These are phyloP conservation scores for Zaprionus taronus DNA, from an alignment of 1,140 invertebrate species.

Conservation along the genomic window DNA sequence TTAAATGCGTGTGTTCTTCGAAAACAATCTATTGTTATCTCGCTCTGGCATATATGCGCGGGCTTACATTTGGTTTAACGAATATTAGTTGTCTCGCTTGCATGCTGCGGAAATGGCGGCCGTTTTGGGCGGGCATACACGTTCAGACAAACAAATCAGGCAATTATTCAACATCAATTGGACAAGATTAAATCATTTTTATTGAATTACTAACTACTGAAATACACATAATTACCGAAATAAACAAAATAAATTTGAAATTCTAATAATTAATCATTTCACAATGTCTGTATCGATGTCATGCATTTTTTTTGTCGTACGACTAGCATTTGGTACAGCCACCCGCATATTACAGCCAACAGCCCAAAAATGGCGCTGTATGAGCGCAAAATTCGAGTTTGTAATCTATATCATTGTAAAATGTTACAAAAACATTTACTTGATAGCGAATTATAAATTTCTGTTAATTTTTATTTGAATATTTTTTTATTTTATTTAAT, in stretches of 20 bases:
- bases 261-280: background rate
- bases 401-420: background rate
- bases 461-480: too few species aligned
- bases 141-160: conserved; percentile 16
- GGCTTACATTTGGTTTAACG: conserved; percentile 23
- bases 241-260: background rate
- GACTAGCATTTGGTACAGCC: background rate
- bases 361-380: conserved; percentile 9
- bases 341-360: background rate
- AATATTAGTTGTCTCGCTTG: conserved; percentile 25
- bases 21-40: conserved; percentile 28
- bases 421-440: conserved; percentile 17
- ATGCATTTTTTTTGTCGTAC: conserved; percentile 2
- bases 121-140: conserved; percentile 27
- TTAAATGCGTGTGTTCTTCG: conserved; percentile 61
- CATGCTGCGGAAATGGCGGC: conserved; percentile 70
- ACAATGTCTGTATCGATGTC: background rate
- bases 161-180: conserved; percentile 9
- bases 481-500: too few species aligned
- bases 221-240: background rate
- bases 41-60: conserved; percentile 32
- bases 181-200: background rate
- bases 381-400: conserved; percentile 18
- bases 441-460: background rate
- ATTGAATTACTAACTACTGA: too few species aligned